Evolutionary conservation across 2,113 vertebrate genomes (phyloP).

Genomic region (Daubentonia madagascariensis): DNA sequence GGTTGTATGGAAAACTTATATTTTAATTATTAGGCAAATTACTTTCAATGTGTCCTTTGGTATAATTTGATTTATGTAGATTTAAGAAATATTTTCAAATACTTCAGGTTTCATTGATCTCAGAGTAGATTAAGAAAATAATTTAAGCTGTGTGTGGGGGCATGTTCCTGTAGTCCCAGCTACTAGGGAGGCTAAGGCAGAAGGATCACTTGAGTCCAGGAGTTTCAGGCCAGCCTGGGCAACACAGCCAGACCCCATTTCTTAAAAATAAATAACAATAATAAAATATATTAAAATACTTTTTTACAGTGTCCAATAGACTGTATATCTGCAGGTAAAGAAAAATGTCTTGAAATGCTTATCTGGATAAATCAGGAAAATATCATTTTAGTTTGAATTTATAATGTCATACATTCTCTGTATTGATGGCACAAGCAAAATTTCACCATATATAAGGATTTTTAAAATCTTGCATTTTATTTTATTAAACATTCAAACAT

Average conservation of each 20-base stretch:
- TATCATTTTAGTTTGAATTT: neutral
- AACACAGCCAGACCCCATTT: too few relatives aligned
- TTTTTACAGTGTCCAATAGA: neutral
- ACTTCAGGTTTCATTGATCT: neutral
- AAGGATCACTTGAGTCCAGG: too few relatives aligned
- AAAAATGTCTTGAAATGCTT: neutral
- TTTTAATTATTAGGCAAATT: constrained; percentile 7
- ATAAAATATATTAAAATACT: constrained; percentile 2
- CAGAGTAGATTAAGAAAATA: neutral
- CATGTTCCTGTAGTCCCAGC: too few relatives aligned
- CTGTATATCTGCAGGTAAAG: neutral
- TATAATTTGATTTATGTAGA: neutral
- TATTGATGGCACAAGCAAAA: neutral
- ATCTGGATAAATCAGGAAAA: neutral
- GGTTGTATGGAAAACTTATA: neutral
- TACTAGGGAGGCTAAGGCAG: too few relatives aligned
- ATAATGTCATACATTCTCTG: neutral
- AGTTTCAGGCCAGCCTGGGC: too few relatives aligned
- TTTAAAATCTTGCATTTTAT: neutral
- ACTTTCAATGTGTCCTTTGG: neutral
- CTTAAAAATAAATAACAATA: too few relatives aligned
- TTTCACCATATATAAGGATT: neutral
- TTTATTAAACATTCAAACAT: constrained; percentile 18
- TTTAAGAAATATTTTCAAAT: constrained; percentile 13
- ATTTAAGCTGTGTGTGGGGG: too few relatives aligned